Evolutionary conservation across 2,113 vertebrate species (phyloP).

Genomic region (Scytalopus superciliaris): DNA sequence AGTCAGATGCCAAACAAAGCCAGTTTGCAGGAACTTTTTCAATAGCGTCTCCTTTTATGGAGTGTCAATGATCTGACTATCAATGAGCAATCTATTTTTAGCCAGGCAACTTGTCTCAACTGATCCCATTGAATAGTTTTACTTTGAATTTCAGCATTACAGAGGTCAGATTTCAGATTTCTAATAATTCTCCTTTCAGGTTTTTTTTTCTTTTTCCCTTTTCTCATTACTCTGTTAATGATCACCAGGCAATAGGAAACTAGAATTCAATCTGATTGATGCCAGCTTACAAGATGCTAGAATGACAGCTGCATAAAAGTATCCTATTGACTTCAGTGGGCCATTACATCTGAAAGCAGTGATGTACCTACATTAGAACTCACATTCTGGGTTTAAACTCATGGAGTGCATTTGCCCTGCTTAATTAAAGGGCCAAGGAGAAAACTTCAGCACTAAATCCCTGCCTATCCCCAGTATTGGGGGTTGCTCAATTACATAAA

Average conservation of each 20-base stretch:
- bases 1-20: slow-evolving; percentile 18
- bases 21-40: slow-evolving; percentile 20
- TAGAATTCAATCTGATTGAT: neutral
- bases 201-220: neutral
- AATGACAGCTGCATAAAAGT: neutral
- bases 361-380: neutral
- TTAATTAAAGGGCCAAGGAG: neutral
- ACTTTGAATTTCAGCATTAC: neutral
- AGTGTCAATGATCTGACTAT: slow-evolving; percentile 15
- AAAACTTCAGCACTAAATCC: neutral
- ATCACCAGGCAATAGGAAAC: neutral
- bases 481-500: neutral
- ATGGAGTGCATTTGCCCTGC: neutral
- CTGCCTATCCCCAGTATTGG: accelerated
- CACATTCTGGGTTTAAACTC: neutral
- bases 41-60: neutral
- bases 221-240: neutral
- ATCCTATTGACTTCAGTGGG: neutral
- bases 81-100: slow-evolving; percentile 51
- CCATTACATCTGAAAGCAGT: neutral
- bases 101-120: neutral
- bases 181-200: neutral
- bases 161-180: neutral
- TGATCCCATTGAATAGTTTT: neutral
- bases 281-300: neutral